phyloP scores from a whole-genome alignment of 2,888 invertebrate species.

The Parnassius apollo region DNA sequence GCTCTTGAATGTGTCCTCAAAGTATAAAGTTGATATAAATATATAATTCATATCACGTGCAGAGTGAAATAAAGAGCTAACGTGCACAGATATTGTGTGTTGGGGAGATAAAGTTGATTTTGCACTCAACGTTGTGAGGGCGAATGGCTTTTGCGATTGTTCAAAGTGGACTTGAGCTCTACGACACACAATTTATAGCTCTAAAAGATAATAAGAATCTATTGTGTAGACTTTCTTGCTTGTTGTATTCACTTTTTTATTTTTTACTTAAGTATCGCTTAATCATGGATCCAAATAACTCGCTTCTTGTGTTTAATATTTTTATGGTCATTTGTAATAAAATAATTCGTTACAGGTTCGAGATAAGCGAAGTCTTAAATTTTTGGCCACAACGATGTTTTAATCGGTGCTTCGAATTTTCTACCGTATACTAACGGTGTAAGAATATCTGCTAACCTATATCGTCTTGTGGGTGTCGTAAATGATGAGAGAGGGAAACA shows the following conservation, averaged over 20 bases:
- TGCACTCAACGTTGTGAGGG: conserved; percentile 16
- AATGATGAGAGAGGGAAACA: too few species aligned
- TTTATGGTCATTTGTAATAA: too few species aligned
- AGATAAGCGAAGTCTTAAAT: too few species aligned
- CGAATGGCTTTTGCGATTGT: conserved; percentile 19
- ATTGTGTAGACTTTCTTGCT: neutral
- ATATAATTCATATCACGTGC: conserved; percentile 20
- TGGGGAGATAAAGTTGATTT: conserved; percentile 20
- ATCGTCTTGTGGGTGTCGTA: too few species aligned
- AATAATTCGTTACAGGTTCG: too few species aligned
- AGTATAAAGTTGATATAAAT: conserved; percentile 8
- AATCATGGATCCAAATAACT: too few species aligned
- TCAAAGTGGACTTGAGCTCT: conserved; percentile 11
- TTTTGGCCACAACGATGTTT: too few species aligned
- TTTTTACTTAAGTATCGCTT: neutral
- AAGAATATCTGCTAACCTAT: too few species aligned
- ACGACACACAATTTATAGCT: conserved; percentile 9
- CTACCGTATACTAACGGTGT: too few species aligned
- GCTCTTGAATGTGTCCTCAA: neutral
- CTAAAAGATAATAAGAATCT: neutral
- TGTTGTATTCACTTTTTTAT: neutral
- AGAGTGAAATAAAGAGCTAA: conserved; percentile 13
- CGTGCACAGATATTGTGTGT: conserved; percentile 18
- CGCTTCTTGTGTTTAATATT: too few species aligned
- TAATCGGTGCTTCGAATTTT: too few species aligned